Evolutionary conservation across 2,113 vertebrate genomes (phyloP), one percentile per base, ranked within the genome.

Genomic region (Tricholaema leucomelas): DNA sequence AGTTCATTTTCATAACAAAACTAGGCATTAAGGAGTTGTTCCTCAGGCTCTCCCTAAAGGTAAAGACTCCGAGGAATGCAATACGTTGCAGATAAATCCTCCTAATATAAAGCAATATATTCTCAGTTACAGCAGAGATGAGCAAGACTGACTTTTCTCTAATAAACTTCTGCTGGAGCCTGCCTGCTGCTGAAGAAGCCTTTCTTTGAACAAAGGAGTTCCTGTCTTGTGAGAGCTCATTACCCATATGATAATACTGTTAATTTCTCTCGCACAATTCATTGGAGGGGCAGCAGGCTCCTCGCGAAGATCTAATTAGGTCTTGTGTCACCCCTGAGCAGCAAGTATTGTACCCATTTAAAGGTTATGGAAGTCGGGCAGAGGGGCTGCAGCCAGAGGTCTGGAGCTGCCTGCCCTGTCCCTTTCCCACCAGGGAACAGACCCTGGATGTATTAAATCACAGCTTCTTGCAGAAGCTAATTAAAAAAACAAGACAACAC

Each of bases 1-100:
- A 92, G 85, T 94, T 95, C 86, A 95, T 96, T 96, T 96, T 95
- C 92, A 93, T 93, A 88, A 94, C 94, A 96, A 96, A 95, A 95
- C 69, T 90, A 87, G 42, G 44, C 54, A 80, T 93, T 94, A 90
- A 95, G 90, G 81, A 81, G 85, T 91, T 85, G 72, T 92, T 93
- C 80, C 63, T 80, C 81, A 36, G 40, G 50, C 84, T 90, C 89
- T 93, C 96, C 91, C 93, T 90, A 44, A 93, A 87, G 93, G 70
- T 90, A 70, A 74, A 59, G 71, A 14, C 95, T 81, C 92, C 0
- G 1, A 96, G 94, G 94, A 86, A 77, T 38, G 75, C 52, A 79
- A 33, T 84, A 44, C 25, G 6, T 79, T 83, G 71, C 75, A 95
- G 95, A 97, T 96, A 96, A 96, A 85, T 82, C 79, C 90, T 94